Conservation (phyloP, 2,888 invertebrate genomes). For the Hesperia comma region DNA sequence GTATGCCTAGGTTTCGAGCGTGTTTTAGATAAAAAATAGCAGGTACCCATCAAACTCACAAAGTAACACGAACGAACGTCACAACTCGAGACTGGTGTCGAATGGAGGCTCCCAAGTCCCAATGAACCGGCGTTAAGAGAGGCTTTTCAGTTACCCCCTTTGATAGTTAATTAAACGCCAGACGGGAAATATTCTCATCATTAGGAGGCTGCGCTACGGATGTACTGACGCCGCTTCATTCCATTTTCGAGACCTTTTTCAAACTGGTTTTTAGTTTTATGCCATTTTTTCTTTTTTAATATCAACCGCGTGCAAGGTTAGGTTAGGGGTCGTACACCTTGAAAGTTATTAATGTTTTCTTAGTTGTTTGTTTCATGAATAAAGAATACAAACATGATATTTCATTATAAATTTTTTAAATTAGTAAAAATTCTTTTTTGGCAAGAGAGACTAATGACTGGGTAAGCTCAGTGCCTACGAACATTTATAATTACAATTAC, state of each 20-base stretch:
- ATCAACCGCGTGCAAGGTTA: neutral
- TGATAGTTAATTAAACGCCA: slow-evolving; percentile 80
- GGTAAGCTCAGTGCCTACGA: too few relatives aligned
- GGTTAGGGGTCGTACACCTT: neutral
- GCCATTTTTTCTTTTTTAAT: slow-evolving; percentile 6
- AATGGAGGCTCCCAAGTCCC: slow-evolving; percentile 26
- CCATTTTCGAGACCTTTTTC: slow-evolving; percentile 18
- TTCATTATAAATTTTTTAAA: too few relatives aligned
- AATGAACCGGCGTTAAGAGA: slow-evolving; percentile 50
- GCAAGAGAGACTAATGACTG: too few relatives aligned
- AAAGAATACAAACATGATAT: neutral
- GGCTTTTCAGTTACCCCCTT: slow-evolving; percentile 56
- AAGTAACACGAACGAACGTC: slow-evolving; percentile 9
- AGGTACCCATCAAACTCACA: neutral
- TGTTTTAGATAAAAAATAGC: neutral
- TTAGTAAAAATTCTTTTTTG: too few relatives aligned
- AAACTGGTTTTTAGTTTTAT: slow-evolving; percentile 3
- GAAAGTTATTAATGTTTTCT: neutral
- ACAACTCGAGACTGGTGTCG: slow-evolving; percentile 1
- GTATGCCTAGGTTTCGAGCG: neutral
- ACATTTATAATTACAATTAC: too few relatives aligned
- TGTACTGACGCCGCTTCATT: slow-evolving; percentile 56
- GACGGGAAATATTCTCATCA: slow-evolving; percentile 76
- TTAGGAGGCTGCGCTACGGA: slow-evolving; percentile 70
- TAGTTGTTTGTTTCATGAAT: neutral